Evolutionary conservation across 2,113 vertebrate species (phyloP), one percentile per base, ranked within the genome.

Genomic region (Pelvicachromis taeniatus): DNA sequence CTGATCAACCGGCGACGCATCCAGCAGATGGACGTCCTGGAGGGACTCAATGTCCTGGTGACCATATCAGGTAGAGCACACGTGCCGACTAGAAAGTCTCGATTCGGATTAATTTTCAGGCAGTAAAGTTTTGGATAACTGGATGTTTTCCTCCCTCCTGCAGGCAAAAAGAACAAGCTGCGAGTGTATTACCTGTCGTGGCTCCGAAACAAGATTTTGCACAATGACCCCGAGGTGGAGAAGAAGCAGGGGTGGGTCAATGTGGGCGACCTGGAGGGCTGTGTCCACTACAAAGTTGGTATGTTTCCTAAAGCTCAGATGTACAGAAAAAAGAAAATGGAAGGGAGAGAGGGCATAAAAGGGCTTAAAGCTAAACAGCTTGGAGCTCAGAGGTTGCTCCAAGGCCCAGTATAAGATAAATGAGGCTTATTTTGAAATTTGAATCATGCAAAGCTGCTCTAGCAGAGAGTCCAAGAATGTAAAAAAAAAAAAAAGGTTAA

Each of bases 1-100:
- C 96, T 99, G 86, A 98, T 99, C 92, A 98, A 96, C 86, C 93
- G 97, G 81, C 96, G 98, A 78, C 96, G 97, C 82, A 98, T 99
- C 91, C 97, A 97, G 88, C 97, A 98, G 93, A 98, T 99, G 97
- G 98, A 99, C 84, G 97, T 99, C 79, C 93, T 98, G n/a, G 98
- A 99, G 95, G 96, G 97, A 83, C 97, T 98, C 87, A 99, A 99
- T 84, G 97, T 99, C 90, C 96, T 99, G 89, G 97, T 98, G 94
- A 99, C 97, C 87, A 98, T 99, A 94, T 99, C 98, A 83, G 97
- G 98, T 98, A 91, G 5, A 16, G 58, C 1, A 1, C 79, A 1
- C 2, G 53, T 33, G 31, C 31, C 1, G 19, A 53, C 45, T 3
- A 17, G 6, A 9, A 58, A 1, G 23, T 48, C 14, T 13, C 2